These are phyloP conservation scores for Macrotrachela quadricornifera DNA, from an alignment of 1,140 invertebrate genomes.

Conservation along the genomic window DNA sequence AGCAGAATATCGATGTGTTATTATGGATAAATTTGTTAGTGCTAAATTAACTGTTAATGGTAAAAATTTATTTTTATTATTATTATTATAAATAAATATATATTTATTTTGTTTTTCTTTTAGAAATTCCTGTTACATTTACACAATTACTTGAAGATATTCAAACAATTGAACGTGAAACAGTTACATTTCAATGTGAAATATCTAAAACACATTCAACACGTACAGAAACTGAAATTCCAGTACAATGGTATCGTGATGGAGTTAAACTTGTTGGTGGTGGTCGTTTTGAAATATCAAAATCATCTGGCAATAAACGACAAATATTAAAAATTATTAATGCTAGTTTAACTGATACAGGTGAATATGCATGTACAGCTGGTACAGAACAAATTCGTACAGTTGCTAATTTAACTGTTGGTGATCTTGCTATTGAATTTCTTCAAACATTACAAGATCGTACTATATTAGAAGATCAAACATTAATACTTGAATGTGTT, in stretches of 20 bases:
- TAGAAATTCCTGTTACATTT: constrained; percentile 7
- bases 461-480: background rate
- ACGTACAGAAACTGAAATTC: too few species aligned
- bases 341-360: too few species aligned
- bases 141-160: background rate
- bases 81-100: background rate
- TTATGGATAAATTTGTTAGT: background rate
- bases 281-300: too few species aligned
- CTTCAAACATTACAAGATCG: background rate
- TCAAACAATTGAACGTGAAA: constrained; percentile 7
- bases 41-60: constrained; percentile 1
- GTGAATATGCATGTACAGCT: too few species aligned
- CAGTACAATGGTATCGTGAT: background rate
- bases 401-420: too few species aligned
- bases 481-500: background rate
- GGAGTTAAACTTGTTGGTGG: background rate
- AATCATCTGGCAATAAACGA: too few species aligned
- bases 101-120: background rate
- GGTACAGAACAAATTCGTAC: too few species aligned
- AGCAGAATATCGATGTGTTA: background rate
- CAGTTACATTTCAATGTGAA: constrained; percentile 10
- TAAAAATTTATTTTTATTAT: background rate
- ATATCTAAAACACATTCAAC: background rate
- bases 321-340: too few species aligned
- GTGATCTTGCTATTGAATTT: too few species aligned